Conservation (phyloP, 2,113 vertebrate genomes). For the Sinocyclocheilus anshuiensis region DNA sequence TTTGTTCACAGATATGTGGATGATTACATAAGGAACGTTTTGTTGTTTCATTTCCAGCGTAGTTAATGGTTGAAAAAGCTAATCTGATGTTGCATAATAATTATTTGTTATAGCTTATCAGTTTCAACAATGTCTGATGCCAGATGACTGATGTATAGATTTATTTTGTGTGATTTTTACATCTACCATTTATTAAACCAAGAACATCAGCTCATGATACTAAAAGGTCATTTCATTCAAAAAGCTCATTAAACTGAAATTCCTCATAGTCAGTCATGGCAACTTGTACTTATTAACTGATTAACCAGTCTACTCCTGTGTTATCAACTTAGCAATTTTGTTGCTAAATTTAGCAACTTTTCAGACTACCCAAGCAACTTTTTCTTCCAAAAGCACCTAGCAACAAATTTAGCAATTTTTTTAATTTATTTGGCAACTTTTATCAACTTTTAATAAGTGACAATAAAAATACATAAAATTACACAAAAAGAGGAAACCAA, state of each 20-base stretch:
- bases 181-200: background rate
- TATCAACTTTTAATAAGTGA: no score
- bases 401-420: no score
- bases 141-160: background rate
- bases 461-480: no score
- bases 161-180: background rate
- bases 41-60: background rate
- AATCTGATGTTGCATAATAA: background rate
- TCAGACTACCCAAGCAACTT: no score
- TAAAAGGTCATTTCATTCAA: background rate
- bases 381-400: no score
- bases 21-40: background rate
- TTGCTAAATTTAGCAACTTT: no score
- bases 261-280: background rate
- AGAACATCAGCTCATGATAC: background rate
- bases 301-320: background rate
- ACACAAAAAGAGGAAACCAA: no score
- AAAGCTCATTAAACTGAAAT: background rate
- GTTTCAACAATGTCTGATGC: background rate
- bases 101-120: background rate
- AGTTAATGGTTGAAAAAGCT: background rate
- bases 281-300: background rate
- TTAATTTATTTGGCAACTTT: no score
- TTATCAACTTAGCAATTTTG: no score
- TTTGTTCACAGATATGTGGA: background rate